A percentile compares a stretch with the other conserved stretches of the same genome.
Evolutionary conservation across 2,797 vertebrate genomes (phyloP).

Genomic region (Sebastes hubbsi): DNA sequence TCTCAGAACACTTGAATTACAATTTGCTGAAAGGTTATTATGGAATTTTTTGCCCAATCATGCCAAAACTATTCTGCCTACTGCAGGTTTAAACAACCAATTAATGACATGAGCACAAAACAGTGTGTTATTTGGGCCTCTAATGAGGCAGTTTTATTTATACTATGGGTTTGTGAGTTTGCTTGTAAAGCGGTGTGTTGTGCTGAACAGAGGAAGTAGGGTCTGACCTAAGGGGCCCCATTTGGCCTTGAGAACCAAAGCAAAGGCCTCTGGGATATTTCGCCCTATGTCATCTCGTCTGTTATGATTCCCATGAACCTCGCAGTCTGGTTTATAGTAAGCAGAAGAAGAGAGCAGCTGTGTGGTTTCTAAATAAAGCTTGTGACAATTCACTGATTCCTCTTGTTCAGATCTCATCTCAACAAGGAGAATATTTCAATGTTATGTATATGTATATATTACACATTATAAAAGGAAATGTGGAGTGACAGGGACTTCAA

Average conservation of each 20-base stretch:
- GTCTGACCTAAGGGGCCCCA: slow-evolving; percentile 69
- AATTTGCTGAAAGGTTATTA: no score
- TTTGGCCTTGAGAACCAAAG: slow-evolving; percentile 78
- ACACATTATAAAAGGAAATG: background rate
- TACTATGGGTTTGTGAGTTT: slow-evolving; percentile 50
- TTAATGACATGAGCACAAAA: background rate
- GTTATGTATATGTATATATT: background rate
- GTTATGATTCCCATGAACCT: slow-evolving; percentile 80
- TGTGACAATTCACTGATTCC: slow-evolving; percentile 11
- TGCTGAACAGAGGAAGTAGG: slow-evolving; percentile 69
- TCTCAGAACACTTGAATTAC: no score
- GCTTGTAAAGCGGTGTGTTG: slow-evolving; percentile 60
- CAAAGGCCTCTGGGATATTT: slow-evolving; percentile 71
- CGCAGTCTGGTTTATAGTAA: slow-evolving; percentile 35
- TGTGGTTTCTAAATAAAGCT: slow-evolving; percentile 50
- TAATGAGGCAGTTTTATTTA: slow-evolving; percentile 50
- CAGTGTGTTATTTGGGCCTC: background rate
- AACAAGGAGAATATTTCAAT: background rate
- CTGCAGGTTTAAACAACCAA: background rate
- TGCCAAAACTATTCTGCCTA: no score
- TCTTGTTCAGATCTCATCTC: background rate
- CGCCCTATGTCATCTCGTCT: slow-evolving; percentile 56
- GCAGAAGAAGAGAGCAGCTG: slow-evolving; percentile 53
- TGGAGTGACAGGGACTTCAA: background rate
- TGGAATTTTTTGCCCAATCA: no score